Evolutionary conservation across 2,888 invertebrate genomes (phyloP), one percentile per base, ranked within the genome.

Genomic region (Rhorus exstirpatorius): DNA sequence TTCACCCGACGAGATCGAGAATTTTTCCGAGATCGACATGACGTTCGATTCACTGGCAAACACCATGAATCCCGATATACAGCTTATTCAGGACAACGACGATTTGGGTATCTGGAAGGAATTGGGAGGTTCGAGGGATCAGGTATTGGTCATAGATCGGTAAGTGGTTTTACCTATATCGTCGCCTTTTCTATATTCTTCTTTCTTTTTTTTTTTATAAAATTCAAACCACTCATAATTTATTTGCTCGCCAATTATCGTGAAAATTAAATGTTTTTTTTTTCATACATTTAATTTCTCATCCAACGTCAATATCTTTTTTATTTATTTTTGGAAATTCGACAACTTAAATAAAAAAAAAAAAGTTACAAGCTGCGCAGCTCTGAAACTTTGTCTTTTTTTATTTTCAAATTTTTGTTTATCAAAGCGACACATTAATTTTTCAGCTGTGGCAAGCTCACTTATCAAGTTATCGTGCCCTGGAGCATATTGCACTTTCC

Each of bases 401-500:
- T n/a, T n/a, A n/a, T n/a, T n/a, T n/a, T n/a, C n/a, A n/a, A n/a
- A n/a, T n/a, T n/a, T n/a, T n/a, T n/a, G n/a, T n/a, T n/a, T n/a
- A n/a, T n/a, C n/a, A n/a, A n/a, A n/a, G n/a, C n/a, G n/a, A n/a
- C n/a, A n/a, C n/a, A n/a, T 84, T 75, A 7, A 60, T 83, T 58
- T 67, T 79, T 14, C 67, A 92, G 92, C 12, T 93, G 93, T 83
- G 93, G 93, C 1, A 90, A 88, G 83, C 71, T 93, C 67, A 89
- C 92, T 0, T 93, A 92, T 71, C 91, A 93, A 86, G 89, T 93
- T 1, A 91, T 93, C 46, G 88, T 91, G 19, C 93, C 93, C 0
- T 93, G 92, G 92, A 93, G 93, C 67, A 91, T 91, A 76, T 80
- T 92, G 46, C 89, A 91, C 41, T 91, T 91, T 79, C 92, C 93